Evolutionary conservation across 2,797 vertebrate species (phyloP), one percentile per base, ranked within the genome.

Genomic region (Notolabrus celidotus): DNA sequence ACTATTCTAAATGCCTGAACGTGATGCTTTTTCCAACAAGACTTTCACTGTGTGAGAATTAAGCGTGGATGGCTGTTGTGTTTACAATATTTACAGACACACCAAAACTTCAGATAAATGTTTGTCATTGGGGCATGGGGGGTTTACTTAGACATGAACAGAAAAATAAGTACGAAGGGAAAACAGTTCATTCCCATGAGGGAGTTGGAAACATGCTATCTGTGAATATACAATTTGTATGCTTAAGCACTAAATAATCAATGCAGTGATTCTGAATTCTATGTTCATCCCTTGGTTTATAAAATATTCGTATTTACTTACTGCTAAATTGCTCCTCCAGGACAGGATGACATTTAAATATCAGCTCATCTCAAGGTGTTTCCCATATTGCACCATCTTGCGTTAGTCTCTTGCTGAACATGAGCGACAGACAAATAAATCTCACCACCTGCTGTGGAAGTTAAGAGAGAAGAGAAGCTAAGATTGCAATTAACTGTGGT

Each of bases 11-110:
- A 54, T 3, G 22, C 43, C 56, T 31, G 36, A 61, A 31, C 0
- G 12, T 78, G 75, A 84, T 14, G 8, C n/a, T 79, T 77, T 79
- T 78, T 71, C 38, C 41, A 78, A 80, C 33, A 38, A 42, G 56
- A 5, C 29, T 55, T 57, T 52, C 10, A 25, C 36, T 67, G 45
- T 67, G 27, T 67, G 36, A 58, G 34, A 69, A 41, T 58, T 57
- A 17, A 34, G 20, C 17, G 7, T 64, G 36, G 29, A 62, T 63
- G 8, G 3, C 16, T 51, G 11, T 25, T 20, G 23, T 42, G 25
- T 43, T 69, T 49, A 7, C 60, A 23, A 1, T 17, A 34, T 50
- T 51, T 46, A 77, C 11, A 43, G 15, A 22, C 29, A 33, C 3
- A 33, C 33, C 33, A 56, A 10, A 8, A 38, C 46, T 51, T 17